Evolutionary conservation across 2,797 vertebrate genomes (phyloP), one percentile per base, ranked within the genome.

Genomic region (Champsocephalus gunnari): DNA sequence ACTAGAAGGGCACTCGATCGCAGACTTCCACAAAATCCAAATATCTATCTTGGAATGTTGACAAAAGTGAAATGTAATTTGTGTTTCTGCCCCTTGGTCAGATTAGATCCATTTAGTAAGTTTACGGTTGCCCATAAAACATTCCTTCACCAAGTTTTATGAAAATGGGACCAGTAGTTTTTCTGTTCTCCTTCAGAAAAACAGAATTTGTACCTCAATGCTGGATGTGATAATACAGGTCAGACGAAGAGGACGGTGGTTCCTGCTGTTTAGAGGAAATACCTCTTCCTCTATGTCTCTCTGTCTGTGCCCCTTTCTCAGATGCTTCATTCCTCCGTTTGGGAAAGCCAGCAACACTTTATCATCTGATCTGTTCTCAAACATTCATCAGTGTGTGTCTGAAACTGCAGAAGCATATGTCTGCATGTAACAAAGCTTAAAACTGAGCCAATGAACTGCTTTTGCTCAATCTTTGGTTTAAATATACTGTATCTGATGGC

Each of bases 281-380:
- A 74, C 68, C 47, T 38, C 48, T 5, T 28, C 4, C 28, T 47
- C 21, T 53, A 4, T 51, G 32, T 61, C 21, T 58, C 3, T 44
- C 50, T 58, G 24, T 81, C 72, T 21, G 34, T 73, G 49, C 55
- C 19, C 2, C 21, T n/a, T 75, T 80, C 60, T 79, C 63, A 58
- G 62, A 79, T 0, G 0, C 73, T 85, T 71, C 65, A 60, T 76
- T 77, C 58, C 55, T 79, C 81, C 62, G 82, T 80, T 71, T 78
- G 73, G 81, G 58, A 81, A 80, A 77, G 47, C 59, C 47, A 48
- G 64, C 70, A 53, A 79, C 55, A 66, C 67, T 71, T 77, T 60
- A 70, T 88, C 75, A 82, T 81, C 78, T 70, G 47, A 24, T 79
- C 56, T 45, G 45, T 63, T 66, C 57, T 57, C 70, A 62, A 84